Evolutionary conservation across 2,888 invertebrate genomes (phyloP).

Genomic region (Orthonevra nobilis): DNA sequence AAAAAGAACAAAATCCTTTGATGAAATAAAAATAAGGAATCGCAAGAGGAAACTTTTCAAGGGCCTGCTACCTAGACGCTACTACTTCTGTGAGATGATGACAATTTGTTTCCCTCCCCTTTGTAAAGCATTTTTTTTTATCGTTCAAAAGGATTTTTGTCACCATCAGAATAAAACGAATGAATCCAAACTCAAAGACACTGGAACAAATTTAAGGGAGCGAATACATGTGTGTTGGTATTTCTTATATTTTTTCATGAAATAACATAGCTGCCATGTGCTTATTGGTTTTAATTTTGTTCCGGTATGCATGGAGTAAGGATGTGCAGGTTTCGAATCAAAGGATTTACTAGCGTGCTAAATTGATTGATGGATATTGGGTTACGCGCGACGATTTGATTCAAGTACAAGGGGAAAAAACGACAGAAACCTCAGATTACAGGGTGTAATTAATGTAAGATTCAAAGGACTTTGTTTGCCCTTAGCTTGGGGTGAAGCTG

Average conservation of each 20-base stretch:
- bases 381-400: slow-evolving; percentile 8
- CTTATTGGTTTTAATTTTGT: slow-evolving; percentile 21
- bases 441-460: slow-evolving; percentile 23
- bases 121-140: slow-evolving; percentile 2
- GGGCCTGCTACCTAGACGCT: slow-evolving; percentile 5
- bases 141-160: slow-evolving; percentile 45
- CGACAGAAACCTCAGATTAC: slow-evolving; percentile 28
- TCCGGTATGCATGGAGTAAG: background rate
- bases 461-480: slow-evolving; percentile 1
- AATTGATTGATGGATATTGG: slow-evolving; percentile 56
- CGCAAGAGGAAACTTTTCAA: slow-evolving; percentile 34
- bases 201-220: background rate
- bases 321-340: slow-evolving; percentile 7
- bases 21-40: slow-evolving; percentile 53
- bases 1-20: slow-evolving; percentile 51
- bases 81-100: slow-evolving; percentile 30
- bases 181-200: background rate
- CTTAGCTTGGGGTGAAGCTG: too few relatives aligned
- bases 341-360: slow-evolving; percentile 34
- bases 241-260: slow-evolving; percentile 40
- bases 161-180: background rate
- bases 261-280: slow-evolving; percentile 40
- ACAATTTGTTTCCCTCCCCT: slow-evolving; percentile 59
- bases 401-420: background rate
- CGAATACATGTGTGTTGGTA: slow-evolving; percentile 1